Conservation (phyloP, 2,888 invertebrate genomes). For the Trilocha varians region DNA sequence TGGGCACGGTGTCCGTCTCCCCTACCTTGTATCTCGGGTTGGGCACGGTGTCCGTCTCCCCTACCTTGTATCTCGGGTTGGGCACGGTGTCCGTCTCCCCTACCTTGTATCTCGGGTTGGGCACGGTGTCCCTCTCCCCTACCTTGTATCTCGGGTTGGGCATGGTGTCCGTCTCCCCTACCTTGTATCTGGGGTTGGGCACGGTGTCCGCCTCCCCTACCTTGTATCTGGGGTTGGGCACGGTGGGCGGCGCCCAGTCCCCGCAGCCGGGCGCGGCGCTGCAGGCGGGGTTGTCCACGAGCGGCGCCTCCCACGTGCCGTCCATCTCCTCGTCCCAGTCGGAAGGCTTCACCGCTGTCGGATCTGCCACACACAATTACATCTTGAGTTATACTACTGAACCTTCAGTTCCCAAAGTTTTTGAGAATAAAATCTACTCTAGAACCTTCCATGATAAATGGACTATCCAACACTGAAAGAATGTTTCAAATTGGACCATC, state of each 20-base stretch:
- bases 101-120: no score
- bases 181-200: conserved; percentile 18
- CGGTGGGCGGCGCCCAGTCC: conserved; percentile 86
- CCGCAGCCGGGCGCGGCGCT: conserved; percentile 90
- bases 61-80: no score
- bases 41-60: no score
- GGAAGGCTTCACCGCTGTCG: conserved; percentile 86
- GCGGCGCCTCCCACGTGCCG: conserved; percentile 97
- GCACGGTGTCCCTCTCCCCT: no score
- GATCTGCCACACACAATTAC: conserved; percentile 70
- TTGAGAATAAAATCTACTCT: no score
- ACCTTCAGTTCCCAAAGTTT: no score
- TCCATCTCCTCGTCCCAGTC: conserved; percentile 99
- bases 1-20: conserved; percentile 74
- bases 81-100: no score
- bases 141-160: conserved; percentile 12
- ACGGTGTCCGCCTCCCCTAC: conserved; percentile 18
- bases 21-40: no score
- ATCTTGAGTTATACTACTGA: no score
- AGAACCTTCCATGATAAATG: no score
- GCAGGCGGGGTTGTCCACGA: conserved; percentile 92
- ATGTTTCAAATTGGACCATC: no score
- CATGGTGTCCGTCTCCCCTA: conserved; percentile 9
- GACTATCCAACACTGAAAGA: no score
- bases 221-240: conserved; percentile 93